Evolutionary conservation across 2,888 invertebrate genomes (phyloP).

Genomic region (Ethmia dodecea): DNA sequence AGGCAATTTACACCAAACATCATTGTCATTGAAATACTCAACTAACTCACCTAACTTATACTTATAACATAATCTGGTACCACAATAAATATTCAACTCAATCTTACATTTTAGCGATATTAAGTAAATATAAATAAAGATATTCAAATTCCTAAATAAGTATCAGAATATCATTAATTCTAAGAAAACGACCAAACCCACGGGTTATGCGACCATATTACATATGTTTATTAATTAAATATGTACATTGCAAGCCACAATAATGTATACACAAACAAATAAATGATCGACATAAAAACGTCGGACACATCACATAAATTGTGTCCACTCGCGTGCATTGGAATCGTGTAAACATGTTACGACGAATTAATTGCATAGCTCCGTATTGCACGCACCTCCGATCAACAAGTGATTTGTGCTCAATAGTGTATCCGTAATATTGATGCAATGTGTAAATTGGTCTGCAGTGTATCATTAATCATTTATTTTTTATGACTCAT

Average conservation of each 20-base stretch:
- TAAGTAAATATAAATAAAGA: too few species aligned
- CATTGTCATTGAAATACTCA: too few species aligned
- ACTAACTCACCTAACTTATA: too few species aligned
- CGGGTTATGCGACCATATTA: neutral
- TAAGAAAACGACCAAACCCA: neutral
- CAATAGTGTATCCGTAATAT: constrained; percentile 40
- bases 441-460: constrained; percentile 27
- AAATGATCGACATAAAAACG: constrained; percentile 27
- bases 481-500: too few species aligned
- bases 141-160: too few species aligned
- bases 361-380: constrained; percentile 36
- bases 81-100: too few species aligned
- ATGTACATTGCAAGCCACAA: constrained; percentile 20
- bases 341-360: constrained; percentile 39
- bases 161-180: neutral
- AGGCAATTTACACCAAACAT: too few species aligned
- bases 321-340: constrained; percentile 33
- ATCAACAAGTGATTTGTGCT: constrained; percentile 50
- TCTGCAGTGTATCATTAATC: too few species aligned
- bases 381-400: constrained; percentile 36
- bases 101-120: too few species aligned
- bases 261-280: constrained; percentile 20
- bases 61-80: too few species aligned
- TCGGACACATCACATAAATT: constrained; percentile 24
- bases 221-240: constrained; percentile 4